Base-by-base conservation (phyloP, 2,888 invertebrate genomes). In the Salticus scenicus region DNA sequence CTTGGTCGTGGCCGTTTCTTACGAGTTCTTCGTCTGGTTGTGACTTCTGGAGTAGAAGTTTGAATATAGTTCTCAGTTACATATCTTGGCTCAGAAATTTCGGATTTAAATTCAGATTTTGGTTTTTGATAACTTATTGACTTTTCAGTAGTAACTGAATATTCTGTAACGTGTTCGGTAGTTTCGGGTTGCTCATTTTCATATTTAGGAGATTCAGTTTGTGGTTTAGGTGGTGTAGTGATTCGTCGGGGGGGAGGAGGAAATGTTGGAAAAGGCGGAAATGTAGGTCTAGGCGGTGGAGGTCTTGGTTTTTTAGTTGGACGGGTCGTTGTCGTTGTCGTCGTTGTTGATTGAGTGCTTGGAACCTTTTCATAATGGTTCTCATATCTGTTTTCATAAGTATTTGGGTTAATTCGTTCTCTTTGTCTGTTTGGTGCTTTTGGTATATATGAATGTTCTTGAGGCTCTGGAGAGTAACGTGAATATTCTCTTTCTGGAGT, bases 241-340 rank as follows among this genome's bases (percentile, higher is more conserved):
- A 71, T 70, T 57, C 85, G 63, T n/a, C 71, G 31, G 10, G 80
- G 79, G 5, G 85, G 85, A 14, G 85, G 85, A 14, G 85, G 85
- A 20, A 86, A 86, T 14, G 85, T 86, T 1, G 85, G 85, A 76
- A 86, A 86, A 31, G 85, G 27, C 17, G 85, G 85, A 31, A 86
- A 86, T n/a, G 85, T 86, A 7, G 85, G 85, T 41, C 66, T 79
- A n/a, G 84, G 84, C 0, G 85, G 85, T 12, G 69, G 75, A 12
- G 79, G 85, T 24, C 64, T 80, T 10, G 63, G 74, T 37, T 75
- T 80, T 1, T 63, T 51, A 5, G 75, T 72, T 27, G 83, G 42
- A n/a, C 70, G 41, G 5, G 41, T 1, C 4, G 47, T 47, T 12
- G 70, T 33, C 20, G 66, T 66, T 24, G 70, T n/a, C 10, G 10